A percentile compares a stretch with the other conserved stretches of the same genome.
Evolutionary conservation across 2,113 vertebrate genomes (phyloP).

Genomic region (Lasiurus cinereus): DNA sequence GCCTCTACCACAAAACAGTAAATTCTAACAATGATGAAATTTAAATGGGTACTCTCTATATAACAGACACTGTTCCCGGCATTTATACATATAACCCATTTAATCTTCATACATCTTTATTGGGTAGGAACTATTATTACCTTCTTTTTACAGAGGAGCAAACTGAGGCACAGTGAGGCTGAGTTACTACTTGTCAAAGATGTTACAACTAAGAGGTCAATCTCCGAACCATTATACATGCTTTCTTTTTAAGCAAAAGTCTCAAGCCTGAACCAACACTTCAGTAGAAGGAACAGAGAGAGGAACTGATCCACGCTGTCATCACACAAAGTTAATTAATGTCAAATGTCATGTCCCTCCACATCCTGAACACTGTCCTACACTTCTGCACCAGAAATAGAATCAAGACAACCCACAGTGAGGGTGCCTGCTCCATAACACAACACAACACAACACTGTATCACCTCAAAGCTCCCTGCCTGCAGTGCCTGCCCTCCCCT

Average conservation of each 20-base stretch:
- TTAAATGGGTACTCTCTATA: background rate
- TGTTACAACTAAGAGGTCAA: background rate
- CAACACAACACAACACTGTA: background rate
- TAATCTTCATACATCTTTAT: background rate
- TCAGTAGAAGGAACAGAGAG: background rate
- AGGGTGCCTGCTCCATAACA: background rate
- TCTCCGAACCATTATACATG: background rate
- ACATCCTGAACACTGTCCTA: background rate
- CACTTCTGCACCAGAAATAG: slow-evolving; percentile 5
- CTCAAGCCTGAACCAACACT: background rate
- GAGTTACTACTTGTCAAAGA: background rate
- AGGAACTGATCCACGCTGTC: rapidly evolving
- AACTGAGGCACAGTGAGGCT: background rate
- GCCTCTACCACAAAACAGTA: background rate
- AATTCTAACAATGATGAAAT: background rate
- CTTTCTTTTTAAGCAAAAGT: background rate
- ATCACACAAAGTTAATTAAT: background rate
- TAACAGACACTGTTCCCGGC: background rate
- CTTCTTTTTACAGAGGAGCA: background rate
- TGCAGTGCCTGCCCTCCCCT: background rate
- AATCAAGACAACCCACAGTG: background rate
- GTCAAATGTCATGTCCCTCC: background rate
- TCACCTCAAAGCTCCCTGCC: background rate
- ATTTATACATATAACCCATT: background rate
- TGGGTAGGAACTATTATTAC: background rate